Evolutionary conservation across 1,140 invertebrate genomes (phyloP), one percentile per base, ranked within the genome.

Genomic region (Monochamus saltuarius): DNA sequence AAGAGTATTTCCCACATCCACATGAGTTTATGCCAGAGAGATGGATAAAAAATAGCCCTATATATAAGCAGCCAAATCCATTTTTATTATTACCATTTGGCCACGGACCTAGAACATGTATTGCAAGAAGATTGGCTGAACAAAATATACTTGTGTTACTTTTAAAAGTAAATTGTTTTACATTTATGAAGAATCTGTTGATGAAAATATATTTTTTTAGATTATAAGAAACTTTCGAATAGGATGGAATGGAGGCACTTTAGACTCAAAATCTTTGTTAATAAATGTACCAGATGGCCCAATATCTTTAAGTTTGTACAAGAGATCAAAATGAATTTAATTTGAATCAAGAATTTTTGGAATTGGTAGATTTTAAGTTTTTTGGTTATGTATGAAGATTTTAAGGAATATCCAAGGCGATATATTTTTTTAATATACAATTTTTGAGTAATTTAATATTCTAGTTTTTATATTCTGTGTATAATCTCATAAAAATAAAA

Each of bases 61-160:
- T 72, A 4, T 79, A 80, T 65, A 82, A 83, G 67, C 77, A 81
- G 8, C 70, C 84, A 42, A 85, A 91, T 79, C 92, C 92, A 0
- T 95, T 88, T 75, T 75, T 91, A 2, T 81, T 89, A 3, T 71
- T 96, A 42, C 94, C 94, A 0, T 97, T 97, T 78, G 93, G 94
- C 0, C 90, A 94, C 76, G 95, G 95, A 0, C 83, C 89, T 17
- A 80, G 95, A 58, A 84, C 89, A 8, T 97, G 95, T 67, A 91
- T 96, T 46, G 94, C 93, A 1, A 81, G 91, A 70, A 81, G 92
- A 72, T 79, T 97, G 45, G 93, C 94, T 7, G 92, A 96, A 71
- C 92, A 95, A 76, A 92, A 92, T 75, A 87, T 96, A 70, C 83
- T 87, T 62, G 81, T 91, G 13, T 80, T 90, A n/a, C 68, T 94